A percentile compares a stretch with the other conserved stretches of the same genome.
These are phyloP conservation scores for Tipula confusa DNA, from an alignment of 2,888 invertebrate species.

Conservation along the genomic window DNA sequence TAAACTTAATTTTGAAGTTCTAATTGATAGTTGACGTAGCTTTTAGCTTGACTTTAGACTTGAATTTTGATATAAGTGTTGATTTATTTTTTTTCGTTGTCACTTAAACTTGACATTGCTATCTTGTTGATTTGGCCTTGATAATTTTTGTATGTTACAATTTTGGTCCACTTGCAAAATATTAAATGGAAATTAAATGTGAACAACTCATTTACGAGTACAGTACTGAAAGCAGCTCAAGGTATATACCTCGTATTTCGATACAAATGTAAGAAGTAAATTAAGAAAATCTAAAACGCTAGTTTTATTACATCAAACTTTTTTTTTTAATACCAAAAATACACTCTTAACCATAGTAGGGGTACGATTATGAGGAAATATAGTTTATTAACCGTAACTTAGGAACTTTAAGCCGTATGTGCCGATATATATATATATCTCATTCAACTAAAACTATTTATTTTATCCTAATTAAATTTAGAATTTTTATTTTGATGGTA, in stretches of 20 bases:
- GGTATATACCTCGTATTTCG: not conserved
- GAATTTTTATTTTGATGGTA: not conserved
- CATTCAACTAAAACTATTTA: not conserved
- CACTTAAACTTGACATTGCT: too few relatives aligned
- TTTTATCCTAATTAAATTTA: not conserved
- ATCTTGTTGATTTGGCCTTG: too few relatives aligned
- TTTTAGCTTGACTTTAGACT: too few relatives aligned
- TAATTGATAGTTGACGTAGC: too few relatives aligned
- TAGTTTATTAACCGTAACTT: not conserved
- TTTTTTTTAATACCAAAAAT: not conserved
- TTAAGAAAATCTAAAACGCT: not conserved
- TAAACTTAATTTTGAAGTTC: too few relatives aligned
- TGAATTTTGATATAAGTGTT: too few relatives aligned
- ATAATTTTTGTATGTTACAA: not conserved
- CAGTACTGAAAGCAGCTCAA: not conserved
- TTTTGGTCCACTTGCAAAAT: not conserved
- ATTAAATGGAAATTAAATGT: constrained; percentile 12
- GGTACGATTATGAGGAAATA: not conserved
- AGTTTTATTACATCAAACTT: not conserved
- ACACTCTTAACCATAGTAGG: not conserved
- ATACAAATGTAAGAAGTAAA: not conserved
- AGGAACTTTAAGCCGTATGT: not conserved
- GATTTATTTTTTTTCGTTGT: too few relatives aligned
- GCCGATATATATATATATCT: not conserved
- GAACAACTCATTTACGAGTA: not conserved